A percentile compares a stretch with the other conserved stretches of the same genome.
Conservation (phyloP, 2,113 vertebrate genomes). For the Bombycilla garrulus region DNA sequence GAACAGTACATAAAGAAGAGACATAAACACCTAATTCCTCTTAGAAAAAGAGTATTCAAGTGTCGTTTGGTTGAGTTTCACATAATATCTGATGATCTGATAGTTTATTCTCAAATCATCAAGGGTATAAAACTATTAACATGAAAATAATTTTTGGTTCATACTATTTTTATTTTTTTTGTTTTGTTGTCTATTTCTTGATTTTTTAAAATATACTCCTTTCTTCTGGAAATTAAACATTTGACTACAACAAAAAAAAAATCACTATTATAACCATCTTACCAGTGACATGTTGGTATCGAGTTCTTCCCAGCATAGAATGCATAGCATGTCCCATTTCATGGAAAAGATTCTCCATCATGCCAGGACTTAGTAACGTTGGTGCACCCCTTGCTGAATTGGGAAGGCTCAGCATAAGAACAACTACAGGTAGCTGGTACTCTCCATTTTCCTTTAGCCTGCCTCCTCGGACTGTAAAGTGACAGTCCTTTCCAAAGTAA, state of each 20-base stretch:
- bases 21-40: not conserved
- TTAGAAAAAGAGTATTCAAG: not conserved
- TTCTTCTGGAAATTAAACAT: not conserved
- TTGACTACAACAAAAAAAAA: not conserved
- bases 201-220: not conserved
- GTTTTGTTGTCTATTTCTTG: not conserved
- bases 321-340: constrained; percentile 99
- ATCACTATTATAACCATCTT: not conserved
- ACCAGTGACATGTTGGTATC: constrained; percentile 97
- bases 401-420: constrained; percentile 93
- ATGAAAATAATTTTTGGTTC: not conserved
- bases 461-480: constrained; percentile 96
- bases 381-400: constrained; percentile 77
- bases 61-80: not conserved
- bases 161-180: not conserved
- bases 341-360: constrained; percentile 99
- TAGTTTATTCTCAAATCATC: not conserved
- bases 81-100: not conserved
- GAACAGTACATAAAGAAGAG: not conserved
- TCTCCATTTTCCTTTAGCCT: constrained; percentile 81
- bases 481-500: constrained; percentile 85
- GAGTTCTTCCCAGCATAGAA: constrained; percentile 95
- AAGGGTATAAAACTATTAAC: not conserved
- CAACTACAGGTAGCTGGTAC: constrained; percentile 95
- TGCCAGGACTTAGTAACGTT: constrained; percentile 87